These are phyloP conservation scores for Leptinotarsa juncta DNA, from an alignment of 2,888 invertebrate species.

Conservation along the genomic window DNA sequence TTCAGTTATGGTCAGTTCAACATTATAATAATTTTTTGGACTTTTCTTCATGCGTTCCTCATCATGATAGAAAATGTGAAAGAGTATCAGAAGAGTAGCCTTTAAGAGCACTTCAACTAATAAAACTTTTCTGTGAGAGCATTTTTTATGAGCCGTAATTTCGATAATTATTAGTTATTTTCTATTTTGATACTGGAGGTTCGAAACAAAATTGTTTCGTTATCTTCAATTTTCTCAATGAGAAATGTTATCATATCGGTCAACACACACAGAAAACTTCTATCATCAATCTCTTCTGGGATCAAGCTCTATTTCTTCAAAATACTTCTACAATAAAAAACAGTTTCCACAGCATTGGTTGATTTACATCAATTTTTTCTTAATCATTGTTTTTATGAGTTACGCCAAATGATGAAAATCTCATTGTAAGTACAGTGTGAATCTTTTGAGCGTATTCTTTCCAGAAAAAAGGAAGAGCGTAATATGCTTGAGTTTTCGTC, in stretches of 20 bases:
- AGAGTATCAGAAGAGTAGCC: background rate
- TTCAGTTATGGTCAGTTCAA: background rate
- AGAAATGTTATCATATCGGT: background rate
- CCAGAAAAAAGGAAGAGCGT: background rate
- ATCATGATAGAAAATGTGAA: background rate
- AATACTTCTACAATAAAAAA: conserved; percentile 32
- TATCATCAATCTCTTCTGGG: background rate
- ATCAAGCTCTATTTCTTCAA: conserved; percentile 19
- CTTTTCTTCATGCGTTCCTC: background rate
- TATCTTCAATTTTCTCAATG: background rate
- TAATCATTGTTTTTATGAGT: background rate
- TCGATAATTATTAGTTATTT: background rate
- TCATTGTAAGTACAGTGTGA: conserved; percentile 19
- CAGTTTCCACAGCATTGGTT: conserved; percentile 34
- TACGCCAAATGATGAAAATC: conserved; percentile 4
- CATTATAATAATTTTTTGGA: too few species aligned
- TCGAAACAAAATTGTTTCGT: background rate
- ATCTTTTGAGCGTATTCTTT: background rate
- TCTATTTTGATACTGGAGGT: background rate
- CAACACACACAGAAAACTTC: conserved; percentile 1
- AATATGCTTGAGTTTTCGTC: background rate
- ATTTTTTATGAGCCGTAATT: background rate
- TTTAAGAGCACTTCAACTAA: conserved; percentile 13
- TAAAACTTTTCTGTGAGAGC: conserved; percentile 16
- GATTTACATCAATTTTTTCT: conserved; percentile 24